These are phyloP conservation scores for Nemotelus pantherinus DNA, from an alignment of 2,888 invertebrate species.

Conservation along the genomic window DNA sequence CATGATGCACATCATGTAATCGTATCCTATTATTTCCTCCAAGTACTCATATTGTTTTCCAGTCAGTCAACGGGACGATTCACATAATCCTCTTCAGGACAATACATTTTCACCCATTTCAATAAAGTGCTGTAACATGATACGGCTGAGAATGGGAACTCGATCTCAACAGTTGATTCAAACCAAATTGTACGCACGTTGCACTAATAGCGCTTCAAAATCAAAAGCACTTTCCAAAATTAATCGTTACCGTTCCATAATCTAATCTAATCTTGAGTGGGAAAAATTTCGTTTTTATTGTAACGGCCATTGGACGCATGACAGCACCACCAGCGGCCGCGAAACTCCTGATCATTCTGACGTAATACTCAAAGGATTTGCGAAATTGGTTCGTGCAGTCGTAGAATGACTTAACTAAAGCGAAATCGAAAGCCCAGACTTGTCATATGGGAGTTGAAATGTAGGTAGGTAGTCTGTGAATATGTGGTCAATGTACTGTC, in stretches of 20 bases:
- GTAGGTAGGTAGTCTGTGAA: too few species aligned
- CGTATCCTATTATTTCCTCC: too few species aligned
- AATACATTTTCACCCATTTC: slow-evolving; percentile 34
- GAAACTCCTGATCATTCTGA: not conserved
- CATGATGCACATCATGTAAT: too few species aligned
- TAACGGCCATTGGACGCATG: slow-evolving; percentile 31
- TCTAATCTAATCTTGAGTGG: slow-evolving; percentile 47
- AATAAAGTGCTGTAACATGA: slow-evolving; percentile 19
- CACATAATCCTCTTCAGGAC: not conserved
- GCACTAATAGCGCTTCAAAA: slow-evolving; percentile 27
- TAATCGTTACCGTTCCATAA: slow-evolving; percentile 25
- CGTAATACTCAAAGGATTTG: slow-evolving; percentile 1
- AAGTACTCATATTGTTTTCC: too few species aligned
- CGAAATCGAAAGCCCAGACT: too few species aligned
- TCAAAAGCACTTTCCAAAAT: slow-evolving; percentile 33
- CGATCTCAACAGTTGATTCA: not conserved
- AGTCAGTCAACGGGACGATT: too few species aligned
- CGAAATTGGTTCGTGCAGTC: slow-evolving; percentile 15
- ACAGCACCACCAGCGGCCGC: too few species aligned
- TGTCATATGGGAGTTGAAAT: too few species aligned
- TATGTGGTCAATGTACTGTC: not conserved
- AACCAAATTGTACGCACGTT: not conserved
- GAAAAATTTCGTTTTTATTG: slow-evolving; percentile 42
- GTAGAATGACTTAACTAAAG: not conserved
- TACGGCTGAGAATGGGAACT: slow-evolving; percentile 34